These are phyloP conservation scores for Perdita meconis DNA, from an alignment of 2,888 invertebrate species.

Conservation along the genomic window DNA sequence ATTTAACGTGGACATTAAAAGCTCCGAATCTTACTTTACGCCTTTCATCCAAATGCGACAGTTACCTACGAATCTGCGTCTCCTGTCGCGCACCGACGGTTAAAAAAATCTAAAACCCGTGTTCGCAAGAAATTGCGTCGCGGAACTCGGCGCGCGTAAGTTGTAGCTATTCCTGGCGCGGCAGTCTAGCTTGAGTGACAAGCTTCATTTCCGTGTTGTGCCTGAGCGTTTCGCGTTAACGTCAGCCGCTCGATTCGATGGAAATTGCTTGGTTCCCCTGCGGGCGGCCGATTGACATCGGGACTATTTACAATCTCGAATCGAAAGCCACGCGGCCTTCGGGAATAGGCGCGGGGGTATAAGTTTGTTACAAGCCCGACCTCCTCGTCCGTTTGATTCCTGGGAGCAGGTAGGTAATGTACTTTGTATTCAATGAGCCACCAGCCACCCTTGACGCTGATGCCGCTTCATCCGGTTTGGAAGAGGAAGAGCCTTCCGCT, in stretches of 20 bases:
- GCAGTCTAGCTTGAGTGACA: slow-evolving; percentile 61
- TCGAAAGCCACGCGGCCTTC: slow-evolving; percentile 56
- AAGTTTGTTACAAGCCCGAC: slow-evolving; percentile 30
- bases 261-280: slow-evolving; percentile 67
- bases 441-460: slow-evolving; percentile 18
- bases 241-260: slow-evolving; percentile 51
- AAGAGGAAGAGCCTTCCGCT: not conserved
- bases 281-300: slow-evolving; percentile 46
- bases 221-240: slow-evolving; percentile 55
- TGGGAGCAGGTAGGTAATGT: slow-evolving; percentile 57
- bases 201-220: slow-evolving; percentile 69
- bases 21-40: slow-evolving; percentile 12
- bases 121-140: slow-evolving; percentile 16
- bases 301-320: slow-evolving; percentile 67
- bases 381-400: slow-evolving; percentile 38
- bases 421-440: slow-evolving; percentile 63
- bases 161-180: slow-evolving; percentile 29
- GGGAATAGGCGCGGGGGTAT: slow-evolving; percentile 48
- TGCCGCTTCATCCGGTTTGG: slow-evolving; percentile 9
- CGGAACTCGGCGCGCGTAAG: slow-evolving; percentile 28
- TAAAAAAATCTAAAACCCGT: slow-evolving; percentile 16
- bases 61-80: slow-evolving; percentile 14
- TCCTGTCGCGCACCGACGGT: slow-evolving; percentile 15
- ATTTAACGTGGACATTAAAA: not conserved
- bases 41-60: not conserved